These are phyloP conservation scores for Deroplatys truncata DNA, from an alignment of 2,888 invertebrate genomes.

Conservation along the genomic window DNA sequence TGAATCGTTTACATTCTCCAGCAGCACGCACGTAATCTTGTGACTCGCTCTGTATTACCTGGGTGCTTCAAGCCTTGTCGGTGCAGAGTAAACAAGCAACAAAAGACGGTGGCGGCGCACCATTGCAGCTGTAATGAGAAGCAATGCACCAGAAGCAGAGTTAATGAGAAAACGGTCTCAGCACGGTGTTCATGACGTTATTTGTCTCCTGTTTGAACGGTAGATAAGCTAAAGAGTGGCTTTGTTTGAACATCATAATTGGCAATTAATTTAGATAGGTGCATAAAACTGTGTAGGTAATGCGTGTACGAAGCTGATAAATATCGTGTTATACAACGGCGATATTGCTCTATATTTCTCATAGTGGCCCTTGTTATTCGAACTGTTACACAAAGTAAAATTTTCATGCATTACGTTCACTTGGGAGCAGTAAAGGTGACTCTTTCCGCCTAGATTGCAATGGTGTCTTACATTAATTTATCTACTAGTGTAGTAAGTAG, in stretches of 20 bases:
- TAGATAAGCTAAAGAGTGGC: not conserved
- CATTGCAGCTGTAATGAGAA: not conserved
- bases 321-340: not conserved
- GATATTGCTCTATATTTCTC: too few relatives aligned
- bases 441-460: too few relatives aligned
- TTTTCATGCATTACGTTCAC: too few relatives aligned
- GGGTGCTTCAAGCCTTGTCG: too few relatives aligned
- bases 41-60: too few relatives aligned
- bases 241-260: slow-evolving; percentile 14
- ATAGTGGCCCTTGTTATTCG: too few relatives aligned
- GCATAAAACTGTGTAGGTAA: not conserved
- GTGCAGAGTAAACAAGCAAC: not conserved
- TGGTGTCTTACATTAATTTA: too few relatives aligned
- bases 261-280: slow-evolving; percentile 12
- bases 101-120: not conserved
- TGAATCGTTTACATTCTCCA: too few relatives aligned
- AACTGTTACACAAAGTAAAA: too few relatives aligned
- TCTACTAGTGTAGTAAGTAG: too few relatives aligned
- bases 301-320: not conserved
- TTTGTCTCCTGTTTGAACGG: not conserved
- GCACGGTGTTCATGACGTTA: not conserved
- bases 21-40: too few relatives aligned
- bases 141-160: not conserved
- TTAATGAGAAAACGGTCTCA: not conserved
- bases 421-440: too few relatives aligned